Percentiles rank a stretch among this genome's conserved stretches.
phyloP scores from a whole-genome alignment of 2,797 vertebrate genomes.

The Acanthurus leucopareius region DNA sequence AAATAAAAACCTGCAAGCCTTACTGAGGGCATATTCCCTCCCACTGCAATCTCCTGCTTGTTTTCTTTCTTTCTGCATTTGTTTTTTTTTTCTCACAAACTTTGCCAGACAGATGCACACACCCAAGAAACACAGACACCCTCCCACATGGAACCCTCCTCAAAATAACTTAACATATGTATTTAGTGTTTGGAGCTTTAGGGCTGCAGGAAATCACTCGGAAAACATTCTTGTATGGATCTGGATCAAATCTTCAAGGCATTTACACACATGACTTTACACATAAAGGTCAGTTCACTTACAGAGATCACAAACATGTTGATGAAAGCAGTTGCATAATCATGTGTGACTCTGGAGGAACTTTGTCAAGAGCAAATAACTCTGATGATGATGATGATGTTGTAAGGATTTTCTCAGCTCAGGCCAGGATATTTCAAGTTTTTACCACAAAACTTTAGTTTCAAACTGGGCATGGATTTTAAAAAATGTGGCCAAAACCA shows the following conservation, averaged over 20 bases:
- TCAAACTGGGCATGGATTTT: too few relatives aligned
- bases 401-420: too few relatives aligned
- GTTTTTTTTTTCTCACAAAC: not conserved
- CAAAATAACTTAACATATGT: not conserved
- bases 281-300: not conserved
- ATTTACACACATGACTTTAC: not conserved
- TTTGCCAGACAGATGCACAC: not conserved
- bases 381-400: not conserved
- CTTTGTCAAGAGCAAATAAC: not conserved
- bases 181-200: not conserved
- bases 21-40: conserved; percentile 19
- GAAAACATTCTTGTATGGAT: not conserved
- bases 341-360: not conserved
- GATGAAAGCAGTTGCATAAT: not conserved
- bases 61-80: not conserved
- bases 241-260: not conserved
- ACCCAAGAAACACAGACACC: conserved; percentile 26
- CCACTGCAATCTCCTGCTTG: conserved; percentile 13
- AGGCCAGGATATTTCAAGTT: too few relatives aligned
- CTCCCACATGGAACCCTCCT: conserved; percentile 25
- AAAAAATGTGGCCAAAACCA: too few relatives aligned
- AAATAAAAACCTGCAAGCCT: not conserved
- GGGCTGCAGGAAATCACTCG: not conserved
- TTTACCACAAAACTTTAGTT: too few relatives aligned
- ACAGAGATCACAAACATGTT: not conserved